Conservation (phyloP, 2,113 vertebrate genomes). For the Dicerorhinus sumatrensis region DNA sequence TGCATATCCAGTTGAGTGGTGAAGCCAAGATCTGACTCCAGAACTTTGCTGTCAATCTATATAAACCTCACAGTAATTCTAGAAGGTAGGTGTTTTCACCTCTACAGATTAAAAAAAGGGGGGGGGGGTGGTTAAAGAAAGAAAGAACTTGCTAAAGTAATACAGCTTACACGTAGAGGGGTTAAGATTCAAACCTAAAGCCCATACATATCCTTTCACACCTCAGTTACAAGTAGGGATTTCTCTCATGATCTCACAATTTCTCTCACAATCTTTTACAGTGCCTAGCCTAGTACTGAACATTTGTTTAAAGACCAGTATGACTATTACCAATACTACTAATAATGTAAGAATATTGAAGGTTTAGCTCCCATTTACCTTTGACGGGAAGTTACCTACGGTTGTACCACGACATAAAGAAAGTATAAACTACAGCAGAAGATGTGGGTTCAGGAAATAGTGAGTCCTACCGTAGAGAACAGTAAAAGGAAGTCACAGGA, state of each 20-base stretch:
- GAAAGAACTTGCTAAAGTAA: not conserved
- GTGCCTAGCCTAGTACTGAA: not conserved
- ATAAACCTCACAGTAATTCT: not conserved
- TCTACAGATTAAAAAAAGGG: not conserved
- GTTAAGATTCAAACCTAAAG: not conserved
- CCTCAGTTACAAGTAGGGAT: not conserved
- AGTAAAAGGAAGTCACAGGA: not conserved
- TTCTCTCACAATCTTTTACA: not conserved
- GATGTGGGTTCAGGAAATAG: not conserved
- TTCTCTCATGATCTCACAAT: not conserved
- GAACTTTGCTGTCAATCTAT: not conserved
- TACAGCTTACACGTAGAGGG: not conserved
- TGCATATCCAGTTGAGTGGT: not conserved
- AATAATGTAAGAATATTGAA: not conserved
- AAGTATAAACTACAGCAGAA: not conserved
- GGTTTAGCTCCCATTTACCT: not conserved
- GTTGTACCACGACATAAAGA: not conserved
- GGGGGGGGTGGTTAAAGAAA: constrained; percentile 4
- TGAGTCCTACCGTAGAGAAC: not conserved
- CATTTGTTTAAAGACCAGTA: not conserved
- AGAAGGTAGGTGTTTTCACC: not conserved
- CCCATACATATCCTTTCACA: not conserved
- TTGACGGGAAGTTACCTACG: not conserved
- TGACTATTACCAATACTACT: not conserved
- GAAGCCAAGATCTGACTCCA: not conserved